phyloP scores from a whole-genome alignment of 2,113 vertebrate genomes.

The Trogon surrucura region DNA sequence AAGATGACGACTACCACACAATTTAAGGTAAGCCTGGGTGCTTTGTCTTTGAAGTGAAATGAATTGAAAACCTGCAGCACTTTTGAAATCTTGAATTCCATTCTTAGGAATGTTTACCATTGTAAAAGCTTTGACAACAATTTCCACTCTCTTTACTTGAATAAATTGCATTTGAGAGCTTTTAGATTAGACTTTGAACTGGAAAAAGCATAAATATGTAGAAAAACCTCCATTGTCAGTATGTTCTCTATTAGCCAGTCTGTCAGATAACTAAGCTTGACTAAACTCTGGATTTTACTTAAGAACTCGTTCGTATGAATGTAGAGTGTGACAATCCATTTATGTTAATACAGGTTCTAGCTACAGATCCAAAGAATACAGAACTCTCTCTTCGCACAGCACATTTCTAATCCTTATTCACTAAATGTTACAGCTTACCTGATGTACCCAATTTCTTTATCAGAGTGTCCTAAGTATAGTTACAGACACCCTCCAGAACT shows the following conservation, averaged over 20 bases:
- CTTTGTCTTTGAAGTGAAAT: slow-evolving; percentile 2
- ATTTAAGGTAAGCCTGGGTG: background rate
- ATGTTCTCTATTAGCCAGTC: background rate
- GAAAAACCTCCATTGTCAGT: background rate
- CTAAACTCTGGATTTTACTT: background rate
- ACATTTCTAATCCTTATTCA: background rate
- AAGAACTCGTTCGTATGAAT: background rate
- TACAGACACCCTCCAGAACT: background rate
- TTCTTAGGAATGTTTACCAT: background rate
- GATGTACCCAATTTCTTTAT: background rate
- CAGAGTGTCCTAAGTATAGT: background rate
- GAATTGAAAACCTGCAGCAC: background rate
- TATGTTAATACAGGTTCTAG: background rate
- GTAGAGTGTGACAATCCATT: background rate
- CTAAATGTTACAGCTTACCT: background rate
- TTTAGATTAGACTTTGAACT: background rate
- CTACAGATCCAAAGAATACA: background rate
- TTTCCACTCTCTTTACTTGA: background rate
- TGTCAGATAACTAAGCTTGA: background rate
- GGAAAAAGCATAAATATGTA: background rate
- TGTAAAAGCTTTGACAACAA: background rate
- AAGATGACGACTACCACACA: background rate
- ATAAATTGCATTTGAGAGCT: background rate
- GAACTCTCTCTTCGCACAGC: background rate
- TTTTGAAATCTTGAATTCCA: background rate